Evolutionary conservation across 1,140 invertebrate species (phyloP), one percentile per base, ranked within the genome.

Genomic region (Triops cancriformis): DNA sequence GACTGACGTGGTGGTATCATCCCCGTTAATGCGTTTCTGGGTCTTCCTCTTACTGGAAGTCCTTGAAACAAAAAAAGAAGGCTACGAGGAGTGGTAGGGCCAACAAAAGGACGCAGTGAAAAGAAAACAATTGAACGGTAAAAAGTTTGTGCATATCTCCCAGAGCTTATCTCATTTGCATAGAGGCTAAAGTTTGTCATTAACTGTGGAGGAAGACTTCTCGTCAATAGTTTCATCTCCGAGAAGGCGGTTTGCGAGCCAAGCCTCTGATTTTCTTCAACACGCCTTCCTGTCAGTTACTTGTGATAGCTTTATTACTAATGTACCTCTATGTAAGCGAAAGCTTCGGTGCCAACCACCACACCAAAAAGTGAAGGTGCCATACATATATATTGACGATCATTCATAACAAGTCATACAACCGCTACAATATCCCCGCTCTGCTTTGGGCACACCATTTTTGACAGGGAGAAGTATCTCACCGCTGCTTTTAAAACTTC

Each of bases 401-500:
- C 51, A 64, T 64, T 64, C 51, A 64, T 64, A 64, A 64, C 51
- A 64, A 64, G 51, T 64, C 51, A 64, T 64, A 64, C 51, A 64
- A 51, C 51, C 7, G 31, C 31, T 23, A 64, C 18, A 64, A 64
- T 23, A 64, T 64, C 14, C 18, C 51, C 51, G 31, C 51, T 64
- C 23, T 64, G 51, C n/a, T 18, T 64, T 18, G 6, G 23, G 14
- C 18, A 64, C 51, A n/a, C 51, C 18, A 23, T 64, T 64, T 64
- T 1, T 23, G n/a, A 37, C 31, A 37, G 31, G n/a, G 31, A 37
- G 31, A 37, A 37, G 31, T 37, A 4, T 37, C 31, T 37, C 31
- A 7, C 31, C 7, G 31, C 2, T 7, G 31, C 31, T 37, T 37
- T 37, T 37, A 37, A 37, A 37, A 37, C 31, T 7, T 37, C 31